Evolutionary conservation across 2,797 vertebrate genomes (phyloP), one percentile per base, ranked within the genome.

Genomic region (Falco naumanni): DNA sequence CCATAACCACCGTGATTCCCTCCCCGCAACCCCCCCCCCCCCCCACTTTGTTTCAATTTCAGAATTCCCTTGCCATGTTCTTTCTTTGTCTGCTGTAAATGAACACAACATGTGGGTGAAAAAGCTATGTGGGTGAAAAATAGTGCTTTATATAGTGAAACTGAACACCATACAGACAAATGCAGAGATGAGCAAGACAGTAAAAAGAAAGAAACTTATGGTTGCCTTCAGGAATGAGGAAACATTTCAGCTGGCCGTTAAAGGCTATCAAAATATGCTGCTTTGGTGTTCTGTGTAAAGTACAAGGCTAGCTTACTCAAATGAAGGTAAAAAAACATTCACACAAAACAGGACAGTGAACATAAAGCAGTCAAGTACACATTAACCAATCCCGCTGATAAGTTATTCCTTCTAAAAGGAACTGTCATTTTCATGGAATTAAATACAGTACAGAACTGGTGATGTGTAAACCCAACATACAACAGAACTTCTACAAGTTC

Each of bases 81-180:
- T n/a, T 86, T 83, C 79, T 84, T 68, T 77, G 53, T 79, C 63
- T 85, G 64, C 69, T 89, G 21, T 86, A 78, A 96, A 92, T 71
- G 78, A 83, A 78, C 28, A 78, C 0, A 0, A 68, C 86, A 90
- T 37, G 63, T 84, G 95, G 78, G 61, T 69, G 78, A 86, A 91
- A 85, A 93, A 78, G 81, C 56, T 76, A 53, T 15, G 61, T 74
- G 84, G 77, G 77, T 93, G 93, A 95, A 96, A 96, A 96, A 70
- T 4, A 74, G 50, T 22, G 57, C 92, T 94, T 93, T 89, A 78
- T 75, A 81, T 78, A 92, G 78, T 29, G 87, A 91, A 89, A 90
- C 91, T 68, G 78, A 89, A 92, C 45, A 78, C 84, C 56, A 54
- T 21, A 82, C 39, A 87, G 45, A 71, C 74, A 84, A 94, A 94